phyloP scores from a whole-genome alignment of 2,888 invertebrate species.

The Aporophyla lueneburgensis region DNA sequence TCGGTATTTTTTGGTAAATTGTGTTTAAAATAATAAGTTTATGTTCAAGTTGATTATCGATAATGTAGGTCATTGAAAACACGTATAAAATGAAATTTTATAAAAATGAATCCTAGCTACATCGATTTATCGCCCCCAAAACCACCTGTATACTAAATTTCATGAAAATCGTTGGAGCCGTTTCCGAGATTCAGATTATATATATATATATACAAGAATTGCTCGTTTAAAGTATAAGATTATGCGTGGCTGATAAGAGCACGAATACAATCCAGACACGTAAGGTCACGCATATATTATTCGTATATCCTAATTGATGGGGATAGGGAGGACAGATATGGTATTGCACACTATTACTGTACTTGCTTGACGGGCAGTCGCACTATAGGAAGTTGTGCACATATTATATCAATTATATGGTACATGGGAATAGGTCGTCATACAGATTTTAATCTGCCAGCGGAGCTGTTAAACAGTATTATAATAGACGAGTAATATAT shows the following conservation, averaged over 20 bases:
- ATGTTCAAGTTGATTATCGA: too few species aligned
- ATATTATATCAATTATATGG: background rate
- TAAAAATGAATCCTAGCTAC: too few species aligned
- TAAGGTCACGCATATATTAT: constrained; percentile 61
- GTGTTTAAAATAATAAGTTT: too few species aligned
- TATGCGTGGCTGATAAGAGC: constrained; percentile 30
- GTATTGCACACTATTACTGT: background rate
- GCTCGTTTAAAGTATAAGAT: too few species aligned
- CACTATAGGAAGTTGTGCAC: background rate
- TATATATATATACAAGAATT: too few species aligned
- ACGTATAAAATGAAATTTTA: too few species aligned
- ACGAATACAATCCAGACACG: constrained; percentile 37
- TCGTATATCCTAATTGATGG: constrained; percentile 44
- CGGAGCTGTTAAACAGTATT: background rate
- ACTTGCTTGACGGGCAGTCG: background rate
- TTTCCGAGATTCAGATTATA: too few species aligned
- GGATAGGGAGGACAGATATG: background rate
- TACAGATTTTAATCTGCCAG: constrained; percentile 12
- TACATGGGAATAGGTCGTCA: constrained; percentile 17
- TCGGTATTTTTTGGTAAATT: too few species aligned
- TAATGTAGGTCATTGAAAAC: too few species aligned
- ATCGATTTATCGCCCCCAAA: too few species aligned
- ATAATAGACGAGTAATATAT: background rate
- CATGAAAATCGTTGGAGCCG: too few species aligned
- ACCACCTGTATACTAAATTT: too few species aligned